Conservation (phyloP, 2,888 invertebrate species). For the Myopa tessellatipennis region DNA sequence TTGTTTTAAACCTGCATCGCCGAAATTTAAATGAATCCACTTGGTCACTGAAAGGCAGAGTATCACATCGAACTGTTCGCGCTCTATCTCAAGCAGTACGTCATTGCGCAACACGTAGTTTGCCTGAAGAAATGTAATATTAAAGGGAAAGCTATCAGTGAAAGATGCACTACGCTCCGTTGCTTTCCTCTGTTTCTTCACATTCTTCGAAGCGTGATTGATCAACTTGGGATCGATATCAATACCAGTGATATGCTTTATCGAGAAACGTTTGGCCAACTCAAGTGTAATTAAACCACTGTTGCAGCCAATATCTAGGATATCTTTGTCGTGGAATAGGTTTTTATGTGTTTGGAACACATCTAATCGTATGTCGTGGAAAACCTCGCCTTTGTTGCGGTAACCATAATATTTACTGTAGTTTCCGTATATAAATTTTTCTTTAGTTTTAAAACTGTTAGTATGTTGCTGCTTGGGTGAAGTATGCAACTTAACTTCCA, state of each 20-base stretch:
- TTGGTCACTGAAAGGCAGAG: constrained; percentile 88
- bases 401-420: constrained; percentile 82
- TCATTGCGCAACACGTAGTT: constrained; percentile 86
- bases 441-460: constrained; percentile 44
- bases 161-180: constrained; percentile 41
- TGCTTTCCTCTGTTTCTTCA: constrained; percentile 50
- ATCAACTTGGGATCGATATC: constrained; percentile 86
- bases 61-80: constrained; percentile 84
- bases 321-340: constrained; percentile 78
- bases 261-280: constrained; percentile 78
- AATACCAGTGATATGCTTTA: constrained; percentile 79
- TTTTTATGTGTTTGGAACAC: constrained; percentile 74
- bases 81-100: constrained; percentile 76
- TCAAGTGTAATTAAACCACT: constrained; percentile 83
- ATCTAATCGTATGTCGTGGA: constrained; percentile 77
- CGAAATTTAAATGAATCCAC: constrained; percentile 92
- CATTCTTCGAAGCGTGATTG: constrained; percentile 55
- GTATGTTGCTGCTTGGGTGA: neutral
- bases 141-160: constrained; percentile 76
- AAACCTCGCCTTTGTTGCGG: constrained; percentile 74
- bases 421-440: constrained; percentile 62
- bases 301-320: constrained; percentile 91
- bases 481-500: constrained; percentile 34
- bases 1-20: constrained; percentile 84
- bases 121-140: constrained; percentile 80